These are phyloP conservation scores for Oasisia sp. DNA, from an alignment of 2,888 invertebrate genomes.

Conservation along the genomic window DNA sequence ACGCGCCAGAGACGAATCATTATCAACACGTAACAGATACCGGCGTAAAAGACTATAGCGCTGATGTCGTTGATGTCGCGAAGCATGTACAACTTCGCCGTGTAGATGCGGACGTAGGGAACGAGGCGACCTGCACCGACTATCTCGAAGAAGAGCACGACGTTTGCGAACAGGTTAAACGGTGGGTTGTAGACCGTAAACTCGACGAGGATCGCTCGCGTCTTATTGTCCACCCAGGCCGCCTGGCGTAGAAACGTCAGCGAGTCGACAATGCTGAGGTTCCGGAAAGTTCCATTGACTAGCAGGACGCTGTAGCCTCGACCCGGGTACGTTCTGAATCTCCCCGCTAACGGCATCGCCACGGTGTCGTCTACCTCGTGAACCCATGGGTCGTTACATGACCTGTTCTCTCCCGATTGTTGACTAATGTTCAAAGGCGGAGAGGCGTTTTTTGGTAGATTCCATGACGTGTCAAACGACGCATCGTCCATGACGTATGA, in stretches of 20 bases:
- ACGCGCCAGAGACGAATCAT: neutral
- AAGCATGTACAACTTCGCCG: neutral
- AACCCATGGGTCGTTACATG: neutral
- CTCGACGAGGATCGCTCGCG: neutral
- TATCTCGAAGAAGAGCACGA: conserved; percentile 20
- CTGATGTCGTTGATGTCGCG: neutral
- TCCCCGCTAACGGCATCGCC: neutral
- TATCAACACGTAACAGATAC: neutral
- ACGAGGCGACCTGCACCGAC: conserved; percentile 75
- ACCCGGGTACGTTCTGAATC: neutral
- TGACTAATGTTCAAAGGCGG: neutral
- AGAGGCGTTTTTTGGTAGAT: neutral
- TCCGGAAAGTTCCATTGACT: neutral
- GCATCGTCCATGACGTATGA: neutral
- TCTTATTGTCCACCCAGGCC: neutral
- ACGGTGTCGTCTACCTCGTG: neutral
- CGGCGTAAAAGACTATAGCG: neutral
- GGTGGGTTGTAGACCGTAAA: neutral
- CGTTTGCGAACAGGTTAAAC: conserved; percentile 17
- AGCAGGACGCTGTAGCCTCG: neutral
- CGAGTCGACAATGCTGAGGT: neutral
- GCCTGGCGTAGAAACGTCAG: neutral
- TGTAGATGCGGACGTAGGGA: conserved; percentile 74
- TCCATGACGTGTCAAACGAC: neutral
- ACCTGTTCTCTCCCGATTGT: no score